Evolutionary conservation across 2,888 invertebrate genomes (phyloP), one percentile per base, ranked within the genome.

Genomic region (Heterodera filipjevi): DNA sequence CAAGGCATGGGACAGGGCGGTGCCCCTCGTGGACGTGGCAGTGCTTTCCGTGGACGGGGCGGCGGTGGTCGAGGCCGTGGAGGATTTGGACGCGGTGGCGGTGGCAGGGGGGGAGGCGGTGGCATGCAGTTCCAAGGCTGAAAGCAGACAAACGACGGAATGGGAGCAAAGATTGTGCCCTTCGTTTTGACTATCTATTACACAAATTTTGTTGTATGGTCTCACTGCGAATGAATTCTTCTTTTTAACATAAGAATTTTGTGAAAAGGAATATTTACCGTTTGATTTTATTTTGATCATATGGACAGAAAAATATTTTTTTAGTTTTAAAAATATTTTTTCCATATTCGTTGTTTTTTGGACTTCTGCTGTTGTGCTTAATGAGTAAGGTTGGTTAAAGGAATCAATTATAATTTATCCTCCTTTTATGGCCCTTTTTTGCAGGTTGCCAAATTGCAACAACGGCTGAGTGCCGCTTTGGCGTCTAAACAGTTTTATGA

Each of bases 1-100:
- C 81, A 85, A 70, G 88, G 87, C 16, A 88, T 89, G 88, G 88
- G 88, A 77, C 81, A 86, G 71, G 88, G 88, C 66, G 87, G 85
- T 72, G 71, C 81, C 19, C 78, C 81, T 0, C 77, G 84, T 64
- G 82, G 85, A 32, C 82, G 82, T n/a, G 82, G 82, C 19, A 81
- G 76, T 66, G 76, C 82, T 32, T 82, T 82, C 68, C 79, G 84
- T 71, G 84, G 84, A n/a, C 77, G 86, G 70, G 84, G 84, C 44
- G 83, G 84, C 6, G 77, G 81, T 27, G 79, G 82, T 53, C 77
- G 84, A 68, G 85, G 86, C 76, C 70, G 44, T 66, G 75, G 78
- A 22, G 46, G 49, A 10, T 70, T 77, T 64, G 35, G 80, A 14
- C 66, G 76, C 44, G 77, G 79, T 22, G 66, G 79, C 32, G 30